Base-by-base conservation (phyloP, 1,140 invertebrate genomes). In the Orius insidiosus region DNA sequence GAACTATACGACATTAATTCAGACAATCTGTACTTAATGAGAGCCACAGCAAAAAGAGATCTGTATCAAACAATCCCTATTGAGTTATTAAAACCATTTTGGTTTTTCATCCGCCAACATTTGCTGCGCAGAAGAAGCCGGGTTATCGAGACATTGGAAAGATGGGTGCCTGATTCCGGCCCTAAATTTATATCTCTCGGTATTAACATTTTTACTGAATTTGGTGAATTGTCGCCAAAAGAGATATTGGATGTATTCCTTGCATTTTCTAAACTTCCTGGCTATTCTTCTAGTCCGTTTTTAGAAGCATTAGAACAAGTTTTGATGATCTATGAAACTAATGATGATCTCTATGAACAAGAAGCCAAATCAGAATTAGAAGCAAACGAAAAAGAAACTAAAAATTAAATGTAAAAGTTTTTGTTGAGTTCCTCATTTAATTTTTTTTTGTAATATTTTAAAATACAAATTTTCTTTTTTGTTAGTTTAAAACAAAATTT, bases 101-200 rank as follows among this genome's bases (percentile, higher is more conserved):
- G 47, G 47, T 52, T 43, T 40, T 49, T 52, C 31, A 16, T 43
- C 9, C 24, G 13, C 7, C 37, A 49, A 13, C n/a, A 45, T n/a
- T 31, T 40, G 3, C 30, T 34, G 13, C 6, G 2, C 7, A 9
- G n/a, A 2, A 36, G n/a, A 2, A 46, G 2, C 11, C 15, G 33
- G 18, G 30, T 48, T 1, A 37, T 45, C 41, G 47, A 40, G n/a
- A 46, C 50, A 50, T 55, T 46, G 13, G 64, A 61, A 55, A 55
- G 59, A 30, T 66, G 61, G 60, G 49, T 66, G 10, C 66, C 67
- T 37, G 63, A 56, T n/a, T 70, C 63, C 59, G 69, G 69, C 9
- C 30, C 54, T 5, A 52, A 45, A 46, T 49, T 71, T 5, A 63
- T 71, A 45, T 34, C 49, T 18, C 44, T 56, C 39, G 56, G 64